Evolutionary conservation across 2,113 vertebrate genomes (phyloP).

Genomic region (Callipepla squamata): DNA sequence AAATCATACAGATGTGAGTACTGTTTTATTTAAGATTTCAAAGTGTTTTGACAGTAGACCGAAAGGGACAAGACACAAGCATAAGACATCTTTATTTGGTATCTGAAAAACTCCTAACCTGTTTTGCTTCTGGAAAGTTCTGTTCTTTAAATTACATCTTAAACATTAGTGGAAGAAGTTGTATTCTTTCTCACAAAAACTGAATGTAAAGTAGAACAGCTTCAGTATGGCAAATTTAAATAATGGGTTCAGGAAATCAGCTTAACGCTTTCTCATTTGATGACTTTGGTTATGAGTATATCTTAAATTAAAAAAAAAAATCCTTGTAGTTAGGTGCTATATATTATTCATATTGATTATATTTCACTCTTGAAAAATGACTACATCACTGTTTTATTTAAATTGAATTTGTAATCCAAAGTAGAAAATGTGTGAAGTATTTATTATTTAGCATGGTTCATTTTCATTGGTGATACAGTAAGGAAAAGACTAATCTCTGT

Average conservation of each 20-base stretch:
- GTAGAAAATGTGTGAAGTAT: neutral
- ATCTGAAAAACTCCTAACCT: neutral
- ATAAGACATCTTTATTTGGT: neutral
- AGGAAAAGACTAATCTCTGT: neutral
- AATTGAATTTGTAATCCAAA: slow-evolving; percentile 3
- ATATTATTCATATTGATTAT: slow-evolving; percentile 2
- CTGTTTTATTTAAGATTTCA: neutral
- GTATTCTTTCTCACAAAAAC: neutral
- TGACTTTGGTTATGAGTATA: neutral
- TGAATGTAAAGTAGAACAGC: neutral
- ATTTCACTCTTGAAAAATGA: neutral
- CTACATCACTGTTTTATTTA: neutral
- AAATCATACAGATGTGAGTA: neutral
- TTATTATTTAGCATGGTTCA: slow-evolving; percentile 14
- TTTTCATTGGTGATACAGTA: neutral
- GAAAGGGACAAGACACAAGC: neutral
- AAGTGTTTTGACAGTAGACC: neutral
- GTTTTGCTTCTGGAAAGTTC: neutral
- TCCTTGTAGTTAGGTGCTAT: neutral
- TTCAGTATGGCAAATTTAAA: neutral
- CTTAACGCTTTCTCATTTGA: neutral
- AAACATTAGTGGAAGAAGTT: neutral
- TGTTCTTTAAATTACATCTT: neutral
- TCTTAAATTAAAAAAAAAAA: neutral
- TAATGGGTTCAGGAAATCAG: neutral